Evolutionary conservation across 1,140 invertebrate species (phyloP).

Genomic region (Drosophila sechellia): DNA sequence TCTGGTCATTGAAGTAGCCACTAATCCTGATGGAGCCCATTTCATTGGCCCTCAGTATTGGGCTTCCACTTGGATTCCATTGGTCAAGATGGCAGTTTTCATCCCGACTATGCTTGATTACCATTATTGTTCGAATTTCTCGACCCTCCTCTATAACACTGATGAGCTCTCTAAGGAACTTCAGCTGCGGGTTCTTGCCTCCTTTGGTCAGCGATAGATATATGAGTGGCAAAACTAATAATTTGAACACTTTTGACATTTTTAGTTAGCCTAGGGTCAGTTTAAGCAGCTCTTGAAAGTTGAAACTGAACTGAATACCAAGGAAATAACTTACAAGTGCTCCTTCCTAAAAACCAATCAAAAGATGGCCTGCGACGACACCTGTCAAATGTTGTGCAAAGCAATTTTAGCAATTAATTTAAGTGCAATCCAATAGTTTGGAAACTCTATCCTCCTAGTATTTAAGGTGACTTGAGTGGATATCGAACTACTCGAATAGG

Average conservation of each 20-base stretch:
- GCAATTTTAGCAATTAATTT: neutral
- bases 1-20: neutral
- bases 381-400: constrained; percentile 3
- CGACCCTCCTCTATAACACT: neutral
- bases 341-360: no score
- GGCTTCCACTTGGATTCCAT: neutral
- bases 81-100: neutral
- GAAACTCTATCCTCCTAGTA: no score
- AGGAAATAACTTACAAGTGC: no score
- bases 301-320: neutral
- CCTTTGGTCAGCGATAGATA: neutral
- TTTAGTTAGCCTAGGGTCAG: neutral
- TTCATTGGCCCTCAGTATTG: neutral
- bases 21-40: neutral
- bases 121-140: neutral
- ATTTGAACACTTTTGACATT: neutral
- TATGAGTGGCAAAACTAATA: neutral
- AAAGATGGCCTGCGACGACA: neutral
- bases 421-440: constrained; percentile 2
- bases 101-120: neutral
- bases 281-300: neutral
- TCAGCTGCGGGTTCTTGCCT: no score
- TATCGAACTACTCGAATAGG: no score
- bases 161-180: neutral
- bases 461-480: no score